A percentile compares a stretch with the other conserved stretches of the same genome.
Evolutionary conservation across 2,888 invertebrate species (phyloP).

Genomic region (Aplocera efformata): DNA sequence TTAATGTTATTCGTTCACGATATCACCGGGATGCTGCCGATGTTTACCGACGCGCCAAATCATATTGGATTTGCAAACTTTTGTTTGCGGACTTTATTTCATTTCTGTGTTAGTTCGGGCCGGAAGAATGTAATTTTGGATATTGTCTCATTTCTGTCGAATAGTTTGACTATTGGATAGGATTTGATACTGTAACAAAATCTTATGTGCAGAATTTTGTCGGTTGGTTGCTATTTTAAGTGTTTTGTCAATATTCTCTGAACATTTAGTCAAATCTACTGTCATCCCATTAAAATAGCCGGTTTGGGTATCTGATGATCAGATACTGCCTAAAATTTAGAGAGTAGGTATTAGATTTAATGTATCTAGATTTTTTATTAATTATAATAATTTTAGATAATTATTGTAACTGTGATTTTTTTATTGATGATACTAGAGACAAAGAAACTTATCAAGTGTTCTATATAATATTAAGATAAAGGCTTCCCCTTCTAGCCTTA

Average conservation of each 20-base stretch:
- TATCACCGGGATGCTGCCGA: slow-evolving; percentile 80
- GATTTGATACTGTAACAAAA: neutral
- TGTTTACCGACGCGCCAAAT: slow-evolving; percentile 81
- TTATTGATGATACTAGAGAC: no score
- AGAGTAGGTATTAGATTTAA: no score
- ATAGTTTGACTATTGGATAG: slow-evolving; percentile 3
- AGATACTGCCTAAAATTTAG: no score
- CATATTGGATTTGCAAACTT: slow-evolving; percentile 81
- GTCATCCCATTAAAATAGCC: no score
- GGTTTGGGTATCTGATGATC: no score
- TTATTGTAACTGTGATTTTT: no score
- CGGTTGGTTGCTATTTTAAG: slow-evolving; percentile 1
- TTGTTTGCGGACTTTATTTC: slow-evolving; percentile 80
- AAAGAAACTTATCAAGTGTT: no score
- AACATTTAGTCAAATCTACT: no score
- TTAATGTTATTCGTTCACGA: slow-evolving; percentile 81
- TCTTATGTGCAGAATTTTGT: slow-evolving; percentile 24
- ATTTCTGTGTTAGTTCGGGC: slow-evolving; percentile 77
- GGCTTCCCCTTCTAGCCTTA: neutral
- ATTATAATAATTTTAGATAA: no score
- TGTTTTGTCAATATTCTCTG: no score
- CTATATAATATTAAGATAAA: slow-evolving; percentile 7
- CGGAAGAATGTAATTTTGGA: slow-evolving; percentile 73
- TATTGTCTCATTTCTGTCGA: slow-evolving; percentile 46
- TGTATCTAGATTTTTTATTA: no score